These are phyloP conservation scores for Paratrypauchen microcephalus DNA, from an alignment of 2,797 vertebrate species.

Conservation along the genomic window DNA sequence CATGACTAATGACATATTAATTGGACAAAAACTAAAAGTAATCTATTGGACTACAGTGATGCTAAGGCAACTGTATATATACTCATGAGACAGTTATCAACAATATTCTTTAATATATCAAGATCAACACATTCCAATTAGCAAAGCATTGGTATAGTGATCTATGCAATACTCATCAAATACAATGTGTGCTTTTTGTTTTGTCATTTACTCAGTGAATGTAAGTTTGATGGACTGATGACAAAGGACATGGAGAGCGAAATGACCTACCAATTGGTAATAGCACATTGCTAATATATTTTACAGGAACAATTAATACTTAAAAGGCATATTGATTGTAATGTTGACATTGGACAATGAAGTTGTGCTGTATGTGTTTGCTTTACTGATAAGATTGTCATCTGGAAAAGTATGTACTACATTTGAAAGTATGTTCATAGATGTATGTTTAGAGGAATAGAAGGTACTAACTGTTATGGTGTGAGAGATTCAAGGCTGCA, in stretches of 20 bases:
- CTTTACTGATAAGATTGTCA: slow-evolving; percentile 19
- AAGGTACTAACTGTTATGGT: slow-evolving; percentile 17
- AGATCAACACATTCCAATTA: slow-evolving; percentile 12
- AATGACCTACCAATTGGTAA: slow-evolving; percentile 31
- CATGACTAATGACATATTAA: neutral
- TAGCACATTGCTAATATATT: slow-evolving; percentile 1
- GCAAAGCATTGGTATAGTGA: slow-evolving; percentile 39
- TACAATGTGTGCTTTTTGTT: slow-evolving; percentile 51
- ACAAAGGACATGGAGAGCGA: slow-evolving; percentile 14
- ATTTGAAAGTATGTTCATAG: slow-evolving; percentile 31
- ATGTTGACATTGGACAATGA: slow-evolving; percentile 16
- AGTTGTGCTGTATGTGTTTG: slow-evolving; percentile 21
- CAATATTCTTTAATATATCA: neutral
- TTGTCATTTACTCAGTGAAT: slow-evolving; percentile 63
- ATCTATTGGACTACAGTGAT: neutral
- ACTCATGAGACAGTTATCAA: neutral
- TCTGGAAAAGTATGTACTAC: slow-evolving; percentile 9
- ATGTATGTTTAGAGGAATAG: slow-evolving; percentile 28
- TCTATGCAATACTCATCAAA: slow-evolving; percentile 65
- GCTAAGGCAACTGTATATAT: neutral
- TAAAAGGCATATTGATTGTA: slow-evolving; percentile 40
- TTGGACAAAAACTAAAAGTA: neutral
- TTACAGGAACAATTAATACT: slow-evolving; percentile 15
- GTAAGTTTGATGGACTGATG: slow-evolving; percentile 46
- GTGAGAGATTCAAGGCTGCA: slow-evolving; percentile 25